phyloP scores from a whole-genome alignment of 2,888 invertebrate species.

The Drosophila meridionalis region DNA sequence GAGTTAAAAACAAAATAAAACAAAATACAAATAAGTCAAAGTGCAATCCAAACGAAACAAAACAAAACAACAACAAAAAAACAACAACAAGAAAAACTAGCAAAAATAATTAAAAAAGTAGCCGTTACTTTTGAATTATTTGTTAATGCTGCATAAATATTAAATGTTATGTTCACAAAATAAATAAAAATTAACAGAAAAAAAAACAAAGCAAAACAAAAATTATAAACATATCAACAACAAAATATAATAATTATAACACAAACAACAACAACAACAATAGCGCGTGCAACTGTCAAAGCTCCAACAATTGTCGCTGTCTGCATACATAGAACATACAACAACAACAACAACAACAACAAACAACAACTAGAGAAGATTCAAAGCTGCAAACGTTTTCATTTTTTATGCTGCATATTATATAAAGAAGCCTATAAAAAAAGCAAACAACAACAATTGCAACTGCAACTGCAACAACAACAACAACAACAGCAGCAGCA shows the following conservation, averaged over 20 bases:
- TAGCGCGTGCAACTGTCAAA: slow-evolving; percentile 59
- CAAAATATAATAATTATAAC: slow-evolving; percentile 59
- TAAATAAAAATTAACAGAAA: slow-evolving; percentile 58
- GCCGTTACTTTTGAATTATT: slow-evolving; percentile 80
- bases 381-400: slow-evolving; percentile 52
- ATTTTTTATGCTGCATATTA: slow-evolving; percentile 72
- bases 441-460: slow-evolving; percentile 18
- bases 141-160: slow-evolving; percentile 55
- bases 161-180: slow-evolving; percentile 63
- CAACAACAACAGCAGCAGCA: slow-evolving; percentile 43
- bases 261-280: slow-evolving; percentile 38
- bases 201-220: slow-evolving; percentile 68
- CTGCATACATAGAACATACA: slow-evolving; percentile 37
- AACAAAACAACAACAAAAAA: slow-evolving; percentile 19
- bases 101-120: slow-evolving; percentile 79
- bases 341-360: slow-evolving; percentile 17
- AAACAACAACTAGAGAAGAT: slow-evolving; percentile 18
- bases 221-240: slow-evolving; percentile 52
- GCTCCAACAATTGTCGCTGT: slow-evolving; percentile 65
- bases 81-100: slow-evolving; percentile 49
- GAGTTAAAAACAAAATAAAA: slow-evolving; percentile 60
- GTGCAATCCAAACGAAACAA: slow-evolving; percentile 70
- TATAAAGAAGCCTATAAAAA: slow-evolving; percentile 51
- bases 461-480: slow-evolving; percentile 39
- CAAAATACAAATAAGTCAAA: slow-evolving; percentile 59